A percentile compares a stretch with the other conserved stretches of the same genome.
phyloP scores from a whole-genome alignment of 2,113 vertebrate species.

The Tetrax tetrax region DNA sequence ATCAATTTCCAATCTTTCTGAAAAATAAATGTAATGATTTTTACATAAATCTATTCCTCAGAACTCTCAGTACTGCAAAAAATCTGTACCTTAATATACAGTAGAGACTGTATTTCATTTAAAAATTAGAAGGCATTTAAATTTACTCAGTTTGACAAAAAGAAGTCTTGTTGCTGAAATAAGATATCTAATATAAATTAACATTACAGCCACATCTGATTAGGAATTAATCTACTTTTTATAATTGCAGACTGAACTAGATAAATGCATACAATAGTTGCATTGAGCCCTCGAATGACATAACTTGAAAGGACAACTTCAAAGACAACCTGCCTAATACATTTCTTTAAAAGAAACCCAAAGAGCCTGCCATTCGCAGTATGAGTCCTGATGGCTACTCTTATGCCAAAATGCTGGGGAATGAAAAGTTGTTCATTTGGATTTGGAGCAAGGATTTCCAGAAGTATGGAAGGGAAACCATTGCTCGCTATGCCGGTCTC shows the following conservation, averaged over 20 bases:
- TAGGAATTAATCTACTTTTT: slow-evolving; percentile 57
- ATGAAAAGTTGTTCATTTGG: background rate
- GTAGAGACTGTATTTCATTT: slow-evolving; percentile 33
- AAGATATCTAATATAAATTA: slow-evolving; percentile 50
- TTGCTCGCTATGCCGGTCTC: slow-evolving; percentile 31
- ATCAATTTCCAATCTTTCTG: slow-evolving; percentile 57
- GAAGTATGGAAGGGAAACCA: background rate
- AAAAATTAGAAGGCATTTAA: slow-evolving; percentile 27
- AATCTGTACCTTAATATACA: slow-evolving; percentile 19
- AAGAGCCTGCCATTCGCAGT: background rate
- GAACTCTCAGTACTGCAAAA: background rate
- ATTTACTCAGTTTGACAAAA: slow-evolving; percentile 55
- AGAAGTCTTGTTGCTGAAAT: slow-evolving; percentile 50
- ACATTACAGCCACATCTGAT: slow-evolving; percentile 25
- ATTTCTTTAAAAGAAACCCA: slow-evolving; percentile 70
- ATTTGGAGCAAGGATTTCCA: slow-evolving; percentile 3
- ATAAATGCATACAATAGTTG: slow-evolving; percentile 30
- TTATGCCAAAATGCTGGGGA: background rate
- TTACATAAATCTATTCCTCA: background rate
- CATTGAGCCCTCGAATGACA: background rate
- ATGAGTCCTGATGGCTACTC: slow-evolving; percentile 33
- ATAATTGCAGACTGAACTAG: slow-evolving; percentile 26
- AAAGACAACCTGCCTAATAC: slow-evolving; percentile 74
- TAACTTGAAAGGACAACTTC: slow-evolving; percentile 76
- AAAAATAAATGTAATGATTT: slow-evolving; percentile 55